These are phyloP conservation scores for Drosophila mauritiana DNA, from an alignment of 1,140 invertebrate species.

Conservation along the genomic window DNA sequence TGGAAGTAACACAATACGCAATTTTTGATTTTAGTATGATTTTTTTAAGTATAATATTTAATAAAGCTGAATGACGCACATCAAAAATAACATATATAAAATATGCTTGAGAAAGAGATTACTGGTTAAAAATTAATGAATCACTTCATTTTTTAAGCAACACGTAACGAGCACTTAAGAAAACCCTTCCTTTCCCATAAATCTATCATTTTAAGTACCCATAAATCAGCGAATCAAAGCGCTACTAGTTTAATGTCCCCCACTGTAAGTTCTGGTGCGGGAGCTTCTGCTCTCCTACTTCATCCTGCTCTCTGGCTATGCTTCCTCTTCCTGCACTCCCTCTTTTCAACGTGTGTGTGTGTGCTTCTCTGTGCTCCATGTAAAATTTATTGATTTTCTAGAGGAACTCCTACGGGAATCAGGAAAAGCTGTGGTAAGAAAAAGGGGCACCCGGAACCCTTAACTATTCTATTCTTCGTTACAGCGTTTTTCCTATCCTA, in stretches of 20 bases:
- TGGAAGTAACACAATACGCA: no score
- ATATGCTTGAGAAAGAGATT: no score
- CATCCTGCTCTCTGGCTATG: slow-evolving; percentile 46
- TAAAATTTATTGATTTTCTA: slow-evolving; percentile 74
- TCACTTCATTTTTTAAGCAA: not conserved
- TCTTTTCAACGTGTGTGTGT: slow-evolving; percentile 33
- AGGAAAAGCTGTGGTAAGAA: not conserved
- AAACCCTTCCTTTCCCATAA: slow-evolving; percentile 2
- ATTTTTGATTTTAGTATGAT: no score
- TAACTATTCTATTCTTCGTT: slow-evolving; percentile 21
- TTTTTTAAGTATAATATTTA: no score
- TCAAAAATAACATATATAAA: no score
- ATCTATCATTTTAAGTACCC: slow-evolving; percentile 4
- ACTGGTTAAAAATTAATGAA: no score
- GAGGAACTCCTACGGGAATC: slow-evolving; percentile 55
- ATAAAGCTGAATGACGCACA: no score
- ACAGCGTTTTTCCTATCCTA: slow-evolving; percentile 10
- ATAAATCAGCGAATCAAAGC: slow-evolving; percentile 2
- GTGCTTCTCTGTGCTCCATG: slow-evolving; percentile 42
- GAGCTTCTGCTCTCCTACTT: slow-evolving; percentile 43
- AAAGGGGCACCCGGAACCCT: slow-evolving; percentile 17
- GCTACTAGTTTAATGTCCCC: slow-evolving; percentile 44
- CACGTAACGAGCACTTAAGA: not conserved
- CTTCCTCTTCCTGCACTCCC: slow-evolving; percentile 25
- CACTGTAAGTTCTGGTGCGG: slow-evolving; percentile 41